A percentile compares a stretch with the other conserved stretches of the same genome.
These are phyloP conservation scores for Dryadula phaetusa DNA, from an alignment of 2,888 invertebrate genomes.

Conservation along the genomic window DNA sequence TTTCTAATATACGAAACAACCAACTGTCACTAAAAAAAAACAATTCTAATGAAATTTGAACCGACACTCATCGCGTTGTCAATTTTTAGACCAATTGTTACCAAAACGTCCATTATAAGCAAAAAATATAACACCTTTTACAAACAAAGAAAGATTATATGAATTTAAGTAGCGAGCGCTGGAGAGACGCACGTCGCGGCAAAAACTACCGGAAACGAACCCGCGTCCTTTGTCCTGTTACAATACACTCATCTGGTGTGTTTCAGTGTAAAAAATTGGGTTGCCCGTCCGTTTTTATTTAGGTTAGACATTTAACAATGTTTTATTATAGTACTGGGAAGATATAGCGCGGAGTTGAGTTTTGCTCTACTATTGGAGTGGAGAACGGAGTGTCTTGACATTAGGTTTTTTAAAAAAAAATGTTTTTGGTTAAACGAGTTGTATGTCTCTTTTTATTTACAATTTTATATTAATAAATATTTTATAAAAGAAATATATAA, in stretches of 20 bases:
- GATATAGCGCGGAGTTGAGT: no score
- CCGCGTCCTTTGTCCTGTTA: constrained; percentile 6
- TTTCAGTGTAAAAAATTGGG: constrained; percentile 40
- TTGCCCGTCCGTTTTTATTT: constrained; percentile 45
- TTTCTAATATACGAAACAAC: no score
- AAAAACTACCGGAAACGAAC: constrained; percentile 20
- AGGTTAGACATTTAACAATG: no score
- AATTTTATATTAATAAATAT: no score
- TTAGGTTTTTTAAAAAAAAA: no score
- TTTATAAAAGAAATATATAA: no score
- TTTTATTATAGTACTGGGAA: no score
- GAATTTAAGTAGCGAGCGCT: not conserved
- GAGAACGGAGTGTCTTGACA: no score
- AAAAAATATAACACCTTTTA: constrained; percentile 5
- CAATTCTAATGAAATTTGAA: not conserved
- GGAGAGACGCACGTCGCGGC: constrained; percentile 25
- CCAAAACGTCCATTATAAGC: not conserved
- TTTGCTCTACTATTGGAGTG: no score
- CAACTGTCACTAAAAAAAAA: not conserved
- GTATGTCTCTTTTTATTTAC: no score
- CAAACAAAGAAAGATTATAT: constrained; percentile 14
- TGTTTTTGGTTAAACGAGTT: no score
- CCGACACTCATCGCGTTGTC: not conserved
- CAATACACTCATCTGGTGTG: constrained; percentile 17
- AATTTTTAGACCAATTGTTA: not conserved